These are phyloP conservation scores for Megaceryle alcyon DNA, from an alignment of 2,797 vertebrate species.

Conservation along the genomic window DNA sequence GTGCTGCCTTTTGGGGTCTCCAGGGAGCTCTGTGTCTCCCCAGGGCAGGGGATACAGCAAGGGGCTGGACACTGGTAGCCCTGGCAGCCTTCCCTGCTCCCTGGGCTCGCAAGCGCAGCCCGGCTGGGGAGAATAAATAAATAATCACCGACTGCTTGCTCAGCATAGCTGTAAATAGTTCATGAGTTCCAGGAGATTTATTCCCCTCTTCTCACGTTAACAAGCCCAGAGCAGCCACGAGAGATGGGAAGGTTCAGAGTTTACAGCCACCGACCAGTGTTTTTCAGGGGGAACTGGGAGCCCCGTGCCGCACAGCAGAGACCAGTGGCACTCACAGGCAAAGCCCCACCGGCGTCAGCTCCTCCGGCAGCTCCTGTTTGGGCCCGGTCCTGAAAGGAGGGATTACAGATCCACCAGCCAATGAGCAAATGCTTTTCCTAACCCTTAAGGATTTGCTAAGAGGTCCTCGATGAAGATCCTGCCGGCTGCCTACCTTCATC, in stretches of 20 bases:
- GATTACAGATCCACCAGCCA: background rate
- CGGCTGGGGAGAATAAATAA: conserved; percentile 27
- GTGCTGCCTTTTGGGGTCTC: background rate
- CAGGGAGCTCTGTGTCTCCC: background rate
- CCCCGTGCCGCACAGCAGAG: background rate
- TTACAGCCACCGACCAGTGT: rapidly evolving
- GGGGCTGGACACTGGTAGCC: background rate
- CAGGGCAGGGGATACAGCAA: rapidly evolving
- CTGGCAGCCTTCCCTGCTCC: background rate
- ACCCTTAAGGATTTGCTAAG: background rate
- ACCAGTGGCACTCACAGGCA: background rate
- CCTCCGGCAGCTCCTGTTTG: background rate
- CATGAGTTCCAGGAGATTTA: conserved; percentile 42
- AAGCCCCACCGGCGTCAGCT: rapidly evolving
- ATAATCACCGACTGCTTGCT: conserved; percentile 6
- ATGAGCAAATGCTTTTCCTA: background rate
- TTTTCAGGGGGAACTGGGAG: background rate
- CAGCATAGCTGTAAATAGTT: conserved; percentile 29
- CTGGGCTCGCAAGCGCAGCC: background rate
- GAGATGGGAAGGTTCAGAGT: background rate
- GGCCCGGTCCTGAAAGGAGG: rapidly evolving
- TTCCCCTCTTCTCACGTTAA: background rate
- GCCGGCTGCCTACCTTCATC: background rate
- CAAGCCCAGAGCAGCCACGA: background rate
- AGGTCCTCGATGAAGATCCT: background rate